Evolutionary conservation across 1,140 invertebrate genomes (phyloP).

Genomic region (Riptortus pedestris): DNA sequence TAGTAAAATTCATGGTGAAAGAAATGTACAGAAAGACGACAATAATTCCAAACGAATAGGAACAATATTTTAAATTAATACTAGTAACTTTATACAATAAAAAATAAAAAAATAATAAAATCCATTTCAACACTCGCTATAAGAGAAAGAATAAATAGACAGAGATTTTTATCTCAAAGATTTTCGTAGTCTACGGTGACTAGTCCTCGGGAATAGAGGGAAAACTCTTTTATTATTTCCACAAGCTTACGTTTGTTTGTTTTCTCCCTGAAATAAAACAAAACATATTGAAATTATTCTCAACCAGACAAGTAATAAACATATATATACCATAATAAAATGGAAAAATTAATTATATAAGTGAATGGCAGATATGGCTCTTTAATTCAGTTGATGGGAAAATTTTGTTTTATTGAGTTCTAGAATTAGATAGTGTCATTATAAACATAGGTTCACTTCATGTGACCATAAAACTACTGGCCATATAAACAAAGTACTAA

Average conservation of each 20-base stretch:
- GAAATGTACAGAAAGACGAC: too few relatives aligned
- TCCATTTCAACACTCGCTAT: too few relatives aligned
- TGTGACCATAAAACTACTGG: too few relatives aligned
- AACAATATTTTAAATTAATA: too few relatives aligned
- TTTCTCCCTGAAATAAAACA: conserved; percentile 37
- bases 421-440: background rate
- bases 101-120: too few relatives aligned
- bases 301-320: background rate
- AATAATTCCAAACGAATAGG: too few relatives aligned
- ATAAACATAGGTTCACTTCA: background rate
- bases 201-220: conserved; percentile 44
- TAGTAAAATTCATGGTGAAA: too few relatives aligned
- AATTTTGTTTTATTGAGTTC: background rate
- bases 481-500: too few relatives aligned
- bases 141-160: too few relatives aligned
- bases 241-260: conserved; percentile 44
- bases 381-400: background rate
- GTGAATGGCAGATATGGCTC: background rate
- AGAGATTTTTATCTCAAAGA: too few relatives aligned
- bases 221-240: conserved; percentile 46
- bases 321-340: background rate
- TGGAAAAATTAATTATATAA: background rate
- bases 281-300: background rate
- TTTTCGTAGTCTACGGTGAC: conserved; percentile 31
- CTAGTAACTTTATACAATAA: too few relatives aligned